Conservation (phyloP, 1,140 invertebrate species). For the Globodera ellingtonae region DNA sequence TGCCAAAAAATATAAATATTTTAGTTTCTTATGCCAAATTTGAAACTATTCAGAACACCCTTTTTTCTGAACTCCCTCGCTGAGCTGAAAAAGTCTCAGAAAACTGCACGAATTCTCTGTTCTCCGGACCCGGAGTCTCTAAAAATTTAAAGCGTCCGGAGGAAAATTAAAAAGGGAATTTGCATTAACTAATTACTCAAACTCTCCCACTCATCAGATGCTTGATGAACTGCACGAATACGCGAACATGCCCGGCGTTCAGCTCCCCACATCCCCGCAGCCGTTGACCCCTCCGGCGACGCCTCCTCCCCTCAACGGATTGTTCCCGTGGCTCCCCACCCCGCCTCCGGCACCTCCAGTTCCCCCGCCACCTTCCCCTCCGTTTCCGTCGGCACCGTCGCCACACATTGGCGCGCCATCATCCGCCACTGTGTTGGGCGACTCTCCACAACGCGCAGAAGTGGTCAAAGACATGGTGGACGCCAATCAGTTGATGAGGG, state of each 20-base stretch:
- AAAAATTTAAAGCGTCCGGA: too few species aligned
- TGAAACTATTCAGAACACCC: too few species aligned
- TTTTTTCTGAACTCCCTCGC: too few species aligned
- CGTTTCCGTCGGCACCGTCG: constrained; percentile 11
- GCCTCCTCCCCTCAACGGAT: constrained; percentile 21
- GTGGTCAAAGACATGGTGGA: constrained; percentile 40
- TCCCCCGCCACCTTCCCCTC: background rate
- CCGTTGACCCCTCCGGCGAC: constrained; percentile 24
- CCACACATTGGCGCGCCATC: constrained; percentile 4
- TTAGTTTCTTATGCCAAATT: too few species aligned
- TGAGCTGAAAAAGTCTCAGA: too few species aligned
- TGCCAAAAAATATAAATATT: too few species aligned
- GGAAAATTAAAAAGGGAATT: too few species aligned
- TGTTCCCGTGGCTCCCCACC: constrained; percentile 24
- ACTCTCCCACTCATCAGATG: constrained; percentile 29
- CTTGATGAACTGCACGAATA: constrained; percentile 49
- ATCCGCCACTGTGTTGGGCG: constrained; percentile 12
- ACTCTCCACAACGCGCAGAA: constrained; percentile 17
- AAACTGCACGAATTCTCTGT: too few species aligned
- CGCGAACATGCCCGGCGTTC: constrained; percentile 38
- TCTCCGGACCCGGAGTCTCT: too few species aligned
- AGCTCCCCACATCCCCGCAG: background rate
- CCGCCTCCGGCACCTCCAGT: constrained; percentile 13
- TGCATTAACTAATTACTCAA: too few species aligned
- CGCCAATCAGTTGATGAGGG: constrained; percentile 50